These are phyloP conservation scores for Philypnodon macrostomus DNA, from an alignment of 2,797 vertebrate genomes.

Conservation along the genomic window DNA sequence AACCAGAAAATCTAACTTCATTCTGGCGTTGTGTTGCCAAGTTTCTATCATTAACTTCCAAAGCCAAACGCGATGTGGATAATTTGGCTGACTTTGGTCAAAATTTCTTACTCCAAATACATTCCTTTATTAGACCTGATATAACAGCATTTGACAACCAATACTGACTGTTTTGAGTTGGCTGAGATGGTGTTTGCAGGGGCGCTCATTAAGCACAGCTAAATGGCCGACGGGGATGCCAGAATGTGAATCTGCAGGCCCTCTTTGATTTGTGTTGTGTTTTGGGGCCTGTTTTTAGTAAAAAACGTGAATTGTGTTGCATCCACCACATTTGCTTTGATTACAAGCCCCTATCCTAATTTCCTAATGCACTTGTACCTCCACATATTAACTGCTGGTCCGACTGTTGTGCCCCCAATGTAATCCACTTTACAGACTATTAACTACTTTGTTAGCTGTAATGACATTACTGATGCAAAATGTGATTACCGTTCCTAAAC, in stretches of 20 bases:
- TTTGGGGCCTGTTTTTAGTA: not conserved
- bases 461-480: not conserved
- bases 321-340: not conserved
- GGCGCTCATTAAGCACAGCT: not conserved
- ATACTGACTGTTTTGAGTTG: not conserved
- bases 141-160: not conserved
- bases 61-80: not conserved
- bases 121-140: not conserved
- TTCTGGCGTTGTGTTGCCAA: not conserved
- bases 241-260: not conserved
- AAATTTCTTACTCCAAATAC: not conserved
- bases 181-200: constrained; percentile 1
- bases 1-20: not conserved
- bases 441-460: not conserved
- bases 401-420: not conserved
- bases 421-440: not conserved
- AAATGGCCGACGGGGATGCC: not conserved
- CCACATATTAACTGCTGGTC: not conserved
- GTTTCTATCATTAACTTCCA: not conserved
- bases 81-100: not conserved
- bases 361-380: not conserved
- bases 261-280: not conserved
- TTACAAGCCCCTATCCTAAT: not conserved
- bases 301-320: no score
- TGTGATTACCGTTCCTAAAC: not conserved